These are phyloP conservation scores for Sphinx pinastri DNA, from an alignment of 2,888 invertebrate genomes.

Conservation along the genomic window DNA sequence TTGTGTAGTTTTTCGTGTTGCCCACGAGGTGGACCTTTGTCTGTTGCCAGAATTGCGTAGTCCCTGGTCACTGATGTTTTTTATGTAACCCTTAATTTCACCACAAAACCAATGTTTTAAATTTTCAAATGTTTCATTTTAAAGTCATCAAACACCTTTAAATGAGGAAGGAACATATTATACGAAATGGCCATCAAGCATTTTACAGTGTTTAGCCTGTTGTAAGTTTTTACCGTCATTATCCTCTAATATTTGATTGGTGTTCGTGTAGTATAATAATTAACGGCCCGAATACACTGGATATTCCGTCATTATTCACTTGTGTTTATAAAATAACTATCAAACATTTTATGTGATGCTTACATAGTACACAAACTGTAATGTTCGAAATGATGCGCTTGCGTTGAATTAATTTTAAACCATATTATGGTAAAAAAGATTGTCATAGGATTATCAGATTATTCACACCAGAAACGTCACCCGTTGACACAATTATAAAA, in stretches of 20 bases:
- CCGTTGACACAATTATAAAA: not conserved
- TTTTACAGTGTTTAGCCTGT: constrained; percentile 10
- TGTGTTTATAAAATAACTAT: constrained; percentile 20
- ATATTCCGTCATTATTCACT: constrained; percentile 20
- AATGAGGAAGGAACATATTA: constrained; percentile 12
- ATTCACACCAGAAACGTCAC: not conserved
- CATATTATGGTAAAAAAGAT: not conserved
- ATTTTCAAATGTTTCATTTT: not conserved
- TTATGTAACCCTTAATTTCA: not conserved
- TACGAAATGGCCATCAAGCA: constrained; percentile 14
- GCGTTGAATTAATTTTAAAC: not conserved
- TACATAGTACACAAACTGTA: constrained; percentile 10
- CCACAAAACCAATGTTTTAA: not conserved
- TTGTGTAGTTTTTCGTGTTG: constrained; percentile 18
- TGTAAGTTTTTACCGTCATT: constrained; percentile 6
- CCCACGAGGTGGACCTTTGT: constrained; percentile 10
- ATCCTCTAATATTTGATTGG: constrained; percentile 8
- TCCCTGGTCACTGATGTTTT: constrained; percentile 5
- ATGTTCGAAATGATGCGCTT: not conserved
- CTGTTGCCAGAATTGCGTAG: constrained; percentile 3
- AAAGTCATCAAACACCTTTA: constrained; percentile 12
- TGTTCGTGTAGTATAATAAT: constrained; percentile 14
- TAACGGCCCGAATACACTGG: constrained; percentile 16
- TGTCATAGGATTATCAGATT: not conserved
- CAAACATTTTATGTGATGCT: constrained; percentile 21